Percentiles rank a stretch among this genome's conserved stretches.
phyloP scores from a whole-genome alignment of 1,140 invertebrate species.

The Camponotus floridanus region DNA sequence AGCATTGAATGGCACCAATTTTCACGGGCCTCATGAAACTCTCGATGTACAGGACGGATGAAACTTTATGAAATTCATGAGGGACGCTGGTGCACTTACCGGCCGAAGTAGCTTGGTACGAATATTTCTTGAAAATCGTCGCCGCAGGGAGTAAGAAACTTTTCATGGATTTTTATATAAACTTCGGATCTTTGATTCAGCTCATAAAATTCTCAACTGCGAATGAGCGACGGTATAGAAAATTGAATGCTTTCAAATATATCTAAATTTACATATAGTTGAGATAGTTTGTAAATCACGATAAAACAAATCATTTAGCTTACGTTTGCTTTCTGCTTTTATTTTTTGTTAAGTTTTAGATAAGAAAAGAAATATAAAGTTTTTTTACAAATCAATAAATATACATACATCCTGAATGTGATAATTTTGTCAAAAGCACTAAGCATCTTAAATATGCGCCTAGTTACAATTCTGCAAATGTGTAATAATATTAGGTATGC shows the following conservation, averaged over 20 bases:
- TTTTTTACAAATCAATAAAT: not conserved
- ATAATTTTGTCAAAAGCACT: not conserved
- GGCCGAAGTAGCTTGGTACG: conserved; percentile 18
- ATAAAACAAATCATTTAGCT: not conserved
- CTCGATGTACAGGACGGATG: conserved; percentile 71
- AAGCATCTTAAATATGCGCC: conserved; percentile 17
- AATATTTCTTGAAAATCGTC: conserved; percentile 64
- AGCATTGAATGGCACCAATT: conserved; percentile 71
- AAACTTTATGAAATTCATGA: conserved; percentile 78
- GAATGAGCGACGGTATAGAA: conserved; percentile 18
- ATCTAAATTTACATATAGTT: not conserved
- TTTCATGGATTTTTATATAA: conserved; percentile 55
- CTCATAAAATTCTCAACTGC: conserved; percentile 54
- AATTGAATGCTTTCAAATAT: conserved; percentile 25
- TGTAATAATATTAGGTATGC: not conserved
- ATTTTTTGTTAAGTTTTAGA: not conserved
- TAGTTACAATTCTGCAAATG: not conserved
- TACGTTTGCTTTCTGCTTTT: not conserved
- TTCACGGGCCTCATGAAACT: conserved; percentile 71
- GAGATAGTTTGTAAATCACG: not conserved
- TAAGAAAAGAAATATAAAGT: not conserved
- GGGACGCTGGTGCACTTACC: conserved; percentile 50
- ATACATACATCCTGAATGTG: conserved; percentile 13
- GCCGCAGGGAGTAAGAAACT: conserved; percentile 34
- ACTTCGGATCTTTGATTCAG: conserved; percentile 37